Base-by-base conservation (phyloP, 2,888 invertebrate species). In the Zeuzera pyrina region DNA sequence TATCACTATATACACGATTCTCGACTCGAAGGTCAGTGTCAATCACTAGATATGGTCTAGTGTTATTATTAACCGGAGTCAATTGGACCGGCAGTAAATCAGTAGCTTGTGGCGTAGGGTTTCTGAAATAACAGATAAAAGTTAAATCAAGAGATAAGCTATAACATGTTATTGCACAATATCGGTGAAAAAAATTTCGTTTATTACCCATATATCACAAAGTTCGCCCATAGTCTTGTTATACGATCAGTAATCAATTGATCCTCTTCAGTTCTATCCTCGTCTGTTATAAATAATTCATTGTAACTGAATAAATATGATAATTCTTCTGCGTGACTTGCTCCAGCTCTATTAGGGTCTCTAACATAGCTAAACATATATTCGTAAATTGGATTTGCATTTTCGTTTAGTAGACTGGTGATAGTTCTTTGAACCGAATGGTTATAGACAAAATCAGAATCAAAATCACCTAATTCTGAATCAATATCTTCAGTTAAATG, bases 201-300 rank as follows among this genome's bases (percentile, higher is more conserved):
- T 16, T 7, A 61, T 57, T 55, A 81, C 79, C 78, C 79, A 39
- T 59, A 64, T 60, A 78, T 81, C 2, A 81, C 58, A 33, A 81
- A 81, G 43, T 81, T 78, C 0, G 69, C 42, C 81, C 81, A 81
- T 33, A 81, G 43, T 11, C 58, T 60, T 10, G 66, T 62, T 12
- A 79, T 55, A 7, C 68, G 63, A 23, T 74, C 62, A 3, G 49
- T 45, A 13, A 76, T 47, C 3, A 69, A 29, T 39, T 63, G 50
- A 29, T 70, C 69, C 10, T 59, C 49, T 10, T 61, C 59, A 40
- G 50, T 56, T 2, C 34, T 13, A 1, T 48, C 43, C 3, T 41
- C 40, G 23, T 33, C 48, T 2, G 45, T 30, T n/a, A n/a, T n/a
- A n/a, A n/a, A n/a, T n/a, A n/a, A n/a, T 27, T 40, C 43, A 3